Conservation (phyloP, 2,888 invertebrate genomes). For the Sminthurinus aureus region DNA sequence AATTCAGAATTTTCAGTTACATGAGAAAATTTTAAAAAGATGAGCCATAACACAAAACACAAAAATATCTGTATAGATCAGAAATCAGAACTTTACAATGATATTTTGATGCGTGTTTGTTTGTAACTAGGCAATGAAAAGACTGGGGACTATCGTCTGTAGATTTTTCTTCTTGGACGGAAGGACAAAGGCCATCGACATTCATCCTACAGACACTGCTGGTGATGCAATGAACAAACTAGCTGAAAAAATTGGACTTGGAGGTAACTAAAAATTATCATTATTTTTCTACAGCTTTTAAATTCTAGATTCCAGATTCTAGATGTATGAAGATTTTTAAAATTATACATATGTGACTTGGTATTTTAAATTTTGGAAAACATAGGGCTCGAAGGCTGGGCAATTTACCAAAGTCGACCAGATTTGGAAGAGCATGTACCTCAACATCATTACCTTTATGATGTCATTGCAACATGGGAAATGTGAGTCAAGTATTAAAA, state of each 20-base stretch:
- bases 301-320: no score
- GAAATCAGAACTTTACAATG: no score
- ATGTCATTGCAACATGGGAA: slow-evolving; percentile 95
- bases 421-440: slow-evolving; percentile 90
- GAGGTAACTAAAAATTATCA: neutral
- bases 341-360: neutral
- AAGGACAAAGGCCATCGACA: slow-evolving; percentile 92
- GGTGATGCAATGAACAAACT: slow-evolving; percentile 87
- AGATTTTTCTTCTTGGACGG: slow-evolving; percentile 95
- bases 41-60: neutral
- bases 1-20: no score
- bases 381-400: slow-evolving; percentile 79
- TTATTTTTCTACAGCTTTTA: neutral
- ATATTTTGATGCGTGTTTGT: neutral
- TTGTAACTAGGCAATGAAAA: slow-evolving; percentile 80
- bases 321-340: neutral
- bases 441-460: slow-evolving; percentile 90
- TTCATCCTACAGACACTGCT: slow-evolving; percentile 93
- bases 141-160: slow-evolving; percentile 90
- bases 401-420: slow-evolving; percentile 87
- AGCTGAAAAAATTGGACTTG: slow-evolving; percentile 84
- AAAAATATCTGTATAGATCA: neutral
- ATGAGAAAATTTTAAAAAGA: neutral
- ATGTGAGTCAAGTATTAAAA: slow-evolving; percentile 68
- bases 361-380: neutral